A percentile compares a stretch with the other conserved stretches of the same genome.
Conservation (phyloP, 2,797 vertebrate species). For the Zonotrichia albicollis region DNA sequence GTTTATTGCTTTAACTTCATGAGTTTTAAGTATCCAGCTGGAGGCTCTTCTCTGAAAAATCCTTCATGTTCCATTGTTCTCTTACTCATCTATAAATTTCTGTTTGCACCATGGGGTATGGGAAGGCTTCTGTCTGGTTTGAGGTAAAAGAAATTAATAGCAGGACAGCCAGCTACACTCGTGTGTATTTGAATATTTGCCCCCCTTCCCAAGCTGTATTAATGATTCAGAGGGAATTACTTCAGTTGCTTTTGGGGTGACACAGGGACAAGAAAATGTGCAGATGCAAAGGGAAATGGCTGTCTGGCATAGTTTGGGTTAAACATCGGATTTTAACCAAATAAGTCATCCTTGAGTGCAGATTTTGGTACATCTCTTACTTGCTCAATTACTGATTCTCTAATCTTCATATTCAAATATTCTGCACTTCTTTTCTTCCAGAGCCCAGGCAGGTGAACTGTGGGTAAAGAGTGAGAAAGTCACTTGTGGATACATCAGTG, state of each 20-base stretch:
- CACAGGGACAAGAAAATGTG: background rate
- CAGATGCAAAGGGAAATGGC: background rate
- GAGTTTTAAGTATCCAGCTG: background rate
- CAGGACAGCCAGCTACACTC: background rate
- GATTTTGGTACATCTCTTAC: background rate
- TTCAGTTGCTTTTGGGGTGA: background rate
- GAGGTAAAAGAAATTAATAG: background rate
- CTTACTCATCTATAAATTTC: background rate
- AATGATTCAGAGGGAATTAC: background rate
- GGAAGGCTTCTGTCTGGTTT: background rate
- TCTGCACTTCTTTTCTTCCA: conserved; percentile 57
- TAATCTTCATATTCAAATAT: background rate
- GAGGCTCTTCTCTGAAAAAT: background rate
- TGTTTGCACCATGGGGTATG: background rate
- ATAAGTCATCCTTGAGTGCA: background rate
- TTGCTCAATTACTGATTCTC: background rate
- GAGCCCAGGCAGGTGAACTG: conserved; percentile 94
- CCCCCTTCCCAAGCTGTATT: background rate
- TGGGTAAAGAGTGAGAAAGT: conserved; percentile 99
- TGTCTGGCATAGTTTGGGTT: background rate
- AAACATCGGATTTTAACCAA: background rate
- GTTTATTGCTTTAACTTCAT: background rate
- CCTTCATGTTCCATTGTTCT: background rate
- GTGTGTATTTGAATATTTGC: background rate
- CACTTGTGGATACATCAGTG: conserved; percentile 97